A percentile compares a stretch with the other conserved stretches of the same genome.
Evolutionary conservation across 1,140 invertebrate species (phyloP).

Genomic region (Drosophila azteca): DNA sequence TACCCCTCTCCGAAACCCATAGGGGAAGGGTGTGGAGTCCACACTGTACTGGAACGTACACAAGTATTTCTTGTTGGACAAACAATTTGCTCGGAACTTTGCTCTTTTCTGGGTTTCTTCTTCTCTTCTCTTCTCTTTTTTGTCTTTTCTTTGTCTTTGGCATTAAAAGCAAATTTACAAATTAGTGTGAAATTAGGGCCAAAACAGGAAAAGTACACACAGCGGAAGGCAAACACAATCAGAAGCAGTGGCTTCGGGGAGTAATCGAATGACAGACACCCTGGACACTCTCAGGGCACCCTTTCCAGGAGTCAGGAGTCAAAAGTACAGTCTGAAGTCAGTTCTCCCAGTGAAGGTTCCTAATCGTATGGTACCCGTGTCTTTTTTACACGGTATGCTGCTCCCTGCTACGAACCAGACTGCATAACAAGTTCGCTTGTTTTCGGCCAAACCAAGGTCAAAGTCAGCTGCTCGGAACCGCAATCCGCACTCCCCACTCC

Average conservation of each 20-base stretch:
- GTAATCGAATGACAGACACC: constrained; percentile 17
- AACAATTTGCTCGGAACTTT: constrained; percentile 49
- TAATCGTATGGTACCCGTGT: too few relatives aligned
- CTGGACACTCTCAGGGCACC: neutral
- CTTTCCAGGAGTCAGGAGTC: too few relatives aligned
- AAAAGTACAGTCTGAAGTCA: too few relatives aligned
- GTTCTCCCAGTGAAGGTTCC: too few relatives aligned
- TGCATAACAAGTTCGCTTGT: constrained; percentile 6
- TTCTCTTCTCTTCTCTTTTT: too few relatives aligned
- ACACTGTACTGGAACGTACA: constrained; percentile 1
- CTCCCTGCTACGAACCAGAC: too few relatives aligned
- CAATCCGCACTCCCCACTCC: too few relatives aligned
- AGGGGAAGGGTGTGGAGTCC: neutral
- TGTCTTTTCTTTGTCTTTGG: constrained; percentile 59
- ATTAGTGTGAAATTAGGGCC: constrained; percentile 75
- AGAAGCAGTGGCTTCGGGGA: constrained; percentile 9
- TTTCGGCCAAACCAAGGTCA: constrained; percentile 40
- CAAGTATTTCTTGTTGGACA: constrained; percentile 32
- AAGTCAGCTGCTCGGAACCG: constrained; percentile 43
- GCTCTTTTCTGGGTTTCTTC: constrained; percentile 30
- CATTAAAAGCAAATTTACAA: constrained; percentile 77
- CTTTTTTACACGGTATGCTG: too few relatives aligned
- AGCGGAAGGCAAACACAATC: constrained; percentile 11
- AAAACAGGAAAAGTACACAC: constrained; percentile 40
- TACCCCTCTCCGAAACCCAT: constrained; percentile 10